Percentiles rank a stretch among this genome's conserved stretches.
Conservation (phyloP, 2,888 invertebrate genomes). For the Argynnis bischoffii region DNA sequence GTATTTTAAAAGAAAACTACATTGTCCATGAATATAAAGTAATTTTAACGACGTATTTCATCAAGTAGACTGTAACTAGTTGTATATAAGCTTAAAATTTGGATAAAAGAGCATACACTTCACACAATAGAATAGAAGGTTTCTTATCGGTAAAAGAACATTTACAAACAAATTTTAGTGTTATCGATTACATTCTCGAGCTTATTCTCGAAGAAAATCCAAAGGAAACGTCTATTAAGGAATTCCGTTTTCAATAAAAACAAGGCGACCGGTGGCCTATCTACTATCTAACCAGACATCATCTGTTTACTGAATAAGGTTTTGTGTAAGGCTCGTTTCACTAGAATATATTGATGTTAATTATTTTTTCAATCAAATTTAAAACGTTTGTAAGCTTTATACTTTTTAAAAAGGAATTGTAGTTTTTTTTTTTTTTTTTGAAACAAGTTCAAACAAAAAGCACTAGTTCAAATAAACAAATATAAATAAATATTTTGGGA, state of each 20-base stretch:
- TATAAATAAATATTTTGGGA: no score
- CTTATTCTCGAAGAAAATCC: constrained; percentile 14
- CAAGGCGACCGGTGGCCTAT: constrained; percentile 9
- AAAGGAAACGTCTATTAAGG: constrained; percentile 2
- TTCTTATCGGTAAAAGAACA: constrained; percentile 5
- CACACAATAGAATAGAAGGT: constrained; percentile 4
- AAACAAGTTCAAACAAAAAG: no score
- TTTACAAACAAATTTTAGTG: constrained; percentile 14
- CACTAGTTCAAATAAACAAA: no score
- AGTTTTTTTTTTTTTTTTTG: no score
- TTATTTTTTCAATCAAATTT: no score
- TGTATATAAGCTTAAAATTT: neutral
- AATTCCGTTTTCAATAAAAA: constrained; percentile 24
- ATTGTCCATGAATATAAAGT: no score
- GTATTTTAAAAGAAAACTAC: no score
- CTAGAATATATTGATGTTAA: neutral
- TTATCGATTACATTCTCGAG: constrained; percentile 17
- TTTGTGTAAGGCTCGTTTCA: constrained; percentile 12
- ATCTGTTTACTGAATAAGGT: constrained; percentile 12
- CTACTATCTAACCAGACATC: constrained; percentile 18
- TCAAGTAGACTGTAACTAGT: no score
- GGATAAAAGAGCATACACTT: constrained; percentile 11
- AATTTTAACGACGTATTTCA: no score
- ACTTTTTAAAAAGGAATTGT: no score
- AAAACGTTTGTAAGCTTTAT: no score